These are phyloP conservation scores for Lamellibrachia luymesi DNA, from an alignment of 1,140 invertebrate genomes.

Conservation along the genomic window DNA sequence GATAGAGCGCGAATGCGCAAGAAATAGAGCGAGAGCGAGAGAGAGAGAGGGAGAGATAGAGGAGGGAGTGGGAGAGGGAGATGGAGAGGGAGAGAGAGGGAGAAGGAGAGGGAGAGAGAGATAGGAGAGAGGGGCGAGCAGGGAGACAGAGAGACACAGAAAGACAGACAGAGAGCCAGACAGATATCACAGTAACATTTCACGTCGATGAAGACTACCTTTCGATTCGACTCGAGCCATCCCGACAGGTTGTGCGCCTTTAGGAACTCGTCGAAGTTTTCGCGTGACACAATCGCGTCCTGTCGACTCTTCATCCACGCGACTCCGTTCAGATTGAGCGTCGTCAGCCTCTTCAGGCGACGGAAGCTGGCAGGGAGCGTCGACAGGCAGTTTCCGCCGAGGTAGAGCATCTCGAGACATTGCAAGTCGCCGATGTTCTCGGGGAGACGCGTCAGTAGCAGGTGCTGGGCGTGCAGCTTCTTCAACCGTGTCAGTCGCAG, in stretches of 20 bases:
- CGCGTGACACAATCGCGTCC: not conserved
- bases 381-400: conserved; percentile 7
- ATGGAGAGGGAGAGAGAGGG: too few relatives aligned
- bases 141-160: too few relatives aligned
- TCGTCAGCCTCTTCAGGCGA: not conserved
- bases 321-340: not conserved
- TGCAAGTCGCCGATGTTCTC: not conserved
- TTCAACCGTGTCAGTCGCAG: not conserved
- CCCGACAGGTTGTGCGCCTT: conserved; percentile 1
- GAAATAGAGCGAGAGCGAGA: too few relatives aligned
- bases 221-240: not conserved
- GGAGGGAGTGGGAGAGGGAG: too few relatives aligned
- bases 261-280: not conserved
- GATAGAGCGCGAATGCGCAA: too few relatives aligned
- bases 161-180: not conserved
- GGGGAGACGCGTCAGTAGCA: not conserved
- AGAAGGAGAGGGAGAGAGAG: too few relatives aligned
- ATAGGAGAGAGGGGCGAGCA: too few relatives aligned
- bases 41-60: too few relatives aligned
- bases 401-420: conserved; percentile 4
- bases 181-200: not conserved
- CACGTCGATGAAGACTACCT: not conserved
- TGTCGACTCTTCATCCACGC: not conserved
- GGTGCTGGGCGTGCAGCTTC: not conserved
- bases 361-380: conserved; percentile 5